Percentiles rank a stretch among this genome's conserved stretches.
These are phyloP conservation scores for Phrynocephalus guinanensis DNA, from an alignment of 2,797 vertebrate genomes.

Conservation along the genomic window DNA sequence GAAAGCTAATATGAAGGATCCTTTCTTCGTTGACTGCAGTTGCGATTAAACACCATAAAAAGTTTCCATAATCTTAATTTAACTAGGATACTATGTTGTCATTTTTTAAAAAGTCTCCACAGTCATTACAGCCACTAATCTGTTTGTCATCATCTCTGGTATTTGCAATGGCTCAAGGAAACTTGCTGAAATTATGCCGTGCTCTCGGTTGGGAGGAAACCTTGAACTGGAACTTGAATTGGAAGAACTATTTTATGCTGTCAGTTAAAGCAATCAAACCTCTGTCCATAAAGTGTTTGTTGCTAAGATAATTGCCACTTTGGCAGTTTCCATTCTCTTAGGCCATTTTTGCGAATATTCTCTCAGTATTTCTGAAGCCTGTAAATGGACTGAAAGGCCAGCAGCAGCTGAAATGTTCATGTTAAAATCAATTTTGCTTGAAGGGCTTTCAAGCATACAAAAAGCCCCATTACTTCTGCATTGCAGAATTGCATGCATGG, in stretches of 20 bases:
- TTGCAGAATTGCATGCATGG: too few species aligned
- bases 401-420: neutral
- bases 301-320: neutral
- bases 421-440: neutral
- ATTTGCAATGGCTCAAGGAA: constrained; percentile 3
- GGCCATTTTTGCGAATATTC: neutral
- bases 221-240: neutral
- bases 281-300: neutral
- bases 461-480: too few species aligned
- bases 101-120: neutral
- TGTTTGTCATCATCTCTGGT: constrained; percentile 27
- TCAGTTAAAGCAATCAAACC: neutral
- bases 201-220: neutral
- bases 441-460: neutral
- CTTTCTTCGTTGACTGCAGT: neutral
- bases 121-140: neutral
- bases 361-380: neutral
- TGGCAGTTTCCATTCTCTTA: neutral
- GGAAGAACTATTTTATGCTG: neutral
- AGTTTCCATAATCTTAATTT: neutral
- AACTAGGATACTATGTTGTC: neutral
- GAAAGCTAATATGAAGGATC: neutral
- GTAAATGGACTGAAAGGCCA: neutral
- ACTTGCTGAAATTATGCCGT: neutral
- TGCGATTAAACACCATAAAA: neutral